Base-by-base conservation (phyloP, 2,888 invertebrate species). In the Torymus aiolomorphi region DNA sequence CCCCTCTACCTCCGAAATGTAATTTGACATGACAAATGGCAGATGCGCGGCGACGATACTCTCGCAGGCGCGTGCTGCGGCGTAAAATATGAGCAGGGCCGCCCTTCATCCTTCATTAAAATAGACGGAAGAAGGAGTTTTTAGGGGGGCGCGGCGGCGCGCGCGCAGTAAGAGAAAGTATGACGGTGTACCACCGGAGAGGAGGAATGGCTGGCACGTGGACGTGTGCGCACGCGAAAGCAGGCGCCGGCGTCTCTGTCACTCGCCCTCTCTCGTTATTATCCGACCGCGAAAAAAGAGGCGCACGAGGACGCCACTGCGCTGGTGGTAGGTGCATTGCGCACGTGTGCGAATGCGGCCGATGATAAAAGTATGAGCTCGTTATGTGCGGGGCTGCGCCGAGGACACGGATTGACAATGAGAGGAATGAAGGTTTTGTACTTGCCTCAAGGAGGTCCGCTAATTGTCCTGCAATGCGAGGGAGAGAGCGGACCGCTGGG, bases 1-100 rank as follows among this genome's bases (percentile, higher is more conserved):
- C 73, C 20, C 75, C 76, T 76, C 74, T 75, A 65, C 24, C 31
- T 76, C 79, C 83, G 84, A 83, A 81, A 80, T 80, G 83, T 85
- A 87, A 88, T 88, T 88, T 88, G 88, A 88, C 88, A 86, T 88
- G 88, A 88, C 88, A 88, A 88, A 88, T 86, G 88, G 88, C 86
- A 87, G 87, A 88, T 88, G 88, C 3, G 24, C 24, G 3, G 3
- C 86, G 86, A 87, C 87, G 87, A 88, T 88, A 87, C 83, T 42
- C 56, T 66, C 67, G n/a, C n/a, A n/a, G n/a, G n/a, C 74, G 76
- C 79, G 77, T 67, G 80, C 75, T 72, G 74, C 67, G 80, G 82
- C 81, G 84, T 86, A 85, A 86, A 87, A 85, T 86, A 86, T 86
- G 85, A 86, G 82, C 80, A 82, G 65, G 65, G 57, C 57, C 84